These are phyloP conservation scores for Oscheius myriophilus DNA, from an alignment of 2,888 invertebrate species.

Conservation along the genomic window DNA sequence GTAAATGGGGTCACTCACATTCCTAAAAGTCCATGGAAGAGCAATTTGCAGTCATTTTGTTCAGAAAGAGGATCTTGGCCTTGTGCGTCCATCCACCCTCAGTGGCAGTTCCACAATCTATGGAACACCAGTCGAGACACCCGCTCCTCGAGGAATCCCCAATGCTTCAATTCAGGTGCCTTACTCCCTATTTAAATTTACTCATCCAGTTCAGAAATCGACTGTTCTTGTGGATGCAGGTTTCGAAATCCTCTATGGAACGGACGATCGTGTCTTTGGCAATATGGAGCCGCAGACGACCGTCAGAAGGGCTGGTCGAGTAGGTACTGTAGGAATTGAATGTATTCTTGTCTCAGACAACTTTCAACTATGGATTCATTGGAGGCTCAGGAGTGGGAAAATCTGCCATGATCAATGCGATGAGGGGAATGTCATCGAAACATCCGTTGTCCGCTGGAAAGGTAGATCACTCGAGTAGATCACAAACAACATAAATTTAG, in stretches of 20 bases:
- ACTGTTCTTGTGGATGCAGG: conserved; percentile 57
- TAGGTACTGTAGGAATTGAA: conserved; percentile 2
- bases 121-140: neutral
- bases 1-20: too few species aligned
- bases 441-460: conserved; percentile 54
- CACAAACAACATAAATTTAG: conserved; percentile 28
- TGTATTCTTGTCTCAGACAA: conserved; percentile 33
- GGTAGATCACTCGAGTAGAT: conserved; percentile 18
- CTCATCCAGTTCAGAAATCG: conserved; percentile 32
- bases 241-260: conserved; percentile 57
- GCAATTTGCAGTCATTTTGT: neutral
- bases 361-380: conserved; percentile 59
- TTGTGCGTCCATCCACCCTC: conserved; percentile 6
- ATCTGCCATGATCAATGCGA: conserved; percentile 53
- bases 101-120: conserved; percentile 20
- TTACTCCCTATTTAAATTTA: neutral
- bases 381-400: conserved; percentile 52
- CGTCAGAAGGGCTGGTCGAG: conserved; percentile 50
- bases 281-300: conserved; percentile 51
- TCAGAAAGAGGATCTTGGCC: conserved; percentile 24
- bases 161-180: neutral
- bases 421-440: conserved; percentile 55
- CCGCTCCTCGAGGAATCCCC: too few species aligned
- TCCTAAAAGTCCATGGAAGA: too few species aligned
- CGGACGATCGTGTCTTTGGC: conserved; percentile 52